phyloP scores from a whole-genome alignment of 2,888 invertebrate genomes.

The Nowickia ferox region DNA sequence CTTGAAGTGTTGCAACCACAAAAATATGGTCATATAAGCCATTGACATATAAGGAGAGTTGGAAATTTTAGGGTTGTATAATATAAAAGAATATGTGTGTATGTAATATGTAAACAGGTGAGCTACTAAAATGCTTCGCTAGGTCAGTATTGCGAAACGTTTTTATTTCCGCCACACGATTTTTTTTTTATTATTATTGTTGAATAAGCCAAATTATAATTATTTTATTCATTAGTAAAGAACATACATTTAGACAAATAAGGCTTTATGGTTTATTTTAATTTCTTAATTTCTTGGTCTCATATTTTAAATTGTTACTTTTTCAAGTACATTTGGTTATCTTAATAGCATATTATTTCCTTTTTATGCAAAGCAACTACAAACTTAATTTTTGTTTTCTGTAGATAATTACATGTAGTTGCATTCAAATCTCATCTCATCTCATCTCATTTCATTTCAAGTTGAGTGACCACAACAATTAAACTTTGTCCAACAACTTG shows the following conservation, averaged over 20 bases:
- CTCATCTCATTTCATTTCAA: conserved; percentile 20
- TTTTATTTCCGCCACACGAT: too few species aligned
- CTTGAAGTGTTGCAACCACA: conserved; percentile 57
- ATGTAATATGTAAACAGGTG: background rate
- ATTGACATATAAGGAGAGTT: conserved; percentile 30
- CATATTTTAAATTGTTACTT: background rate
- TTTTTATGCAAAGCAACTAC: background rate
- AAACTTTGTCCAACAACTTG: conserved; percentile 48
- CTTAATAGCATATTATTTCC: background rate
- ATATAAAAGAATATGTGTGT: background rate
- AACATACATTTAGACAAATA: too few species aligned
- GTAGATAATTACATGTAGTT: background rate
- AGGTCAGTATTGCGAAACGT: too few species aligned
- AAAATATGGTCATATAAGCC: conserved; percentile 60
- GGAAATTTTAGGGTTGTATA: background rate
- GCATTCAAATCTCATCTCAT: conserved; percentile 25
- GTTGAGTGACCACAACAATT: conserved; percentile 55
- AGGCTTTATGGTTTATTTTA: too few species aligned
- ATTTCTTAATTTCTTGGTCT: background rate
- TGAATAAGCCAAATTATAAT: too few species aligned
- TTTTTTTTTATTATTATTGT: too few species aligned
- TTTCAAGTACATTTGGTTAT: background rate
- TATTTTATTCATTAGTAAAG: too few species aligned
- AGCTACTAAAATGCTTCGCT: too few species aligned
- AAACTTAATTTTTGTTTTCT: background rate